Conservation (phyloP, 2,113 vertebrate species). For the Oryctolagus cuniculus region DNA sequence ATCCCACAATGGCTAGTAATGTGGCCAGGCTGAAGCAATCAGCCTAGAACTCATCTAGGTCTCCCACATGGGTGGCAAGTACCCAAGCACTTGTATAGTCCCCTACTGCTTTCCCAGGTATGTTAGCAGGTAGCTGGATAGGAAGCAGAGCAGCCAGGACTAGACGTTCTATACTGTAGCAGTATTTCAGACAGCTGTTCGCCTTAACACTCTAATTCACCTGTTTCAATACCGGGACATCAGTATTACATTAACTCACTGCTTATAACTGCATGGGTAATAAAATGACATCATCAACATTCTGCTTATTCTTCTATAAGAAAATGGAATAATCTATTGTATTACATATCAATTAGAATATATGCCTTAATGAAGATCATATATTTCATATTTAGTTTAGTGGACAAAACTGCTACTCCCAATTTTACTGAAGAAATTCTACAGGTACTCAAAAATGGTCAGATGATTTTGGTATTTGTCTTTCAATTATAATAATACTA, state of each 20-base stretch:
- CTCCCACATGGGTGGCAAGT: no score
- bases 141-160: no score
- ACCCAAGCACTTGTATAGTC: no score
- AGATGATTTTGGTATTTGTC: neutral
- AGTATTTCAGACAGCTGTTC: neutral
- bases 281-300: neutral
- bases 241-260: neutral
- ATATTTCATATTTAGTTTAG: neutral
- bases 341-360: neutral
- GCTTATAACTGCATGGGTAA: constrained; percentile 29
- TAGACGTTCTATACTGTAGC: neutral
- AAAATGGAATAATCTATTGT: neutral
- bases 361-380: constrained; percentile 10
- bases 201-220: neutral
- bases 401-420: no score
- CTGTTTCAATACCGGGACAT: neutral
- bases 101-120: no score
- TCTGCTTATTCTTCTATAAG: neutral
- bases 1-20: no score
- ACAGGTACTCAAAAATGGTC: neutral
- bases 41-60: no score
- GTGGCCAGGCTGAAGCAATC: no score
- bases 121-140: no score
- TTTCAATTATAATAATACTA: neutral
- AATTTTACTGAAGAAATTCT: neutral